These are phyloP conservation scores for Heloderma charlesbogerti DNA, from an alignment of 2,113 vertebrate species.

Conservation along the genomic window DNA sequence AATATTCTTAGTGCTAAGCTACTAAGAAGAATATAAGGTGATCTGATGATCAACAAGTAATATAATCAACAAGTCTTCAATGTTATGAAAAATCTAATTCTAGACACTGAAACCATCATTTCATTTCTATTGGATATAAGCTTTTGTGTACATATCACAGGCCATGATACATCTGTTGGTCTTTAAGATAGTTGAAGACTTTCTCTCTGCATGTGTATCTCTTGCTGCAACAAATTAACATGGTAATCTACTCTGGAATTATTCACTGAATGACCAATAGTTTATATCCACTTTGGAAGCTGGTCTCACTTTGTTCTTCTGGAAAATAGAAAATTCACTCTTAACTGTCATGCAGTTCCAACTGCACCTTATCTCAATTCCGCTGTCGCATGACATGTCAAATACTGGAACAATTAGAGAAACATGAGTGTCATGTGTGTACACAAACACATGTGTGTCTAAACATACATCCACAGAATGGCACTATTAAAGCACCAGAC, in stretches of 20 bases:
- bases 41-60: background rate
- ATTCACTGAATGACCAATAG: background rate
- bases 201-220: background rate
- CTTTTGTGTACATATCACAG: slow-evolving; percentile 12
- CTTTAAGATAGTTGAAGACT: background rate
- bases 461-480: background rate
- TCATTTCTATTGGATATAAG: slow-evolving; percentile 35
- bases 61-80: background rate
- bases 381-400: background rate
- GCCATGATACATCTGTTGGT: background rate
- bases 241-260: background rate
- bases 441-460: background rate
- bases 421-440: background rate
- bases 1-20: background rate
- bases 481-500: background rate
- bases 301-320: background rate
- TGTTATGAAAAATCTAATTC: slow-evolving; percentile 13
- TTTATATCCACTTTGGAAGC: background rate
- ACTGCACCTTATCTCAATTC: background rate
- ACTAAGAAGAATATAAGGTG: background rate
- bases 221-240: background rate
- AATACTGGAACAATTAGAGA: background rate
- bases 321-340: background rate
- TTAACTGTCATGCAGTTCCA: background rate
- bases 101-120: background rate